These are phyloP conservation scores for Platycercus adscitus DNA, from an alignment of 2,113 vertebrate species.

Conservation along the genomic window DNA sequence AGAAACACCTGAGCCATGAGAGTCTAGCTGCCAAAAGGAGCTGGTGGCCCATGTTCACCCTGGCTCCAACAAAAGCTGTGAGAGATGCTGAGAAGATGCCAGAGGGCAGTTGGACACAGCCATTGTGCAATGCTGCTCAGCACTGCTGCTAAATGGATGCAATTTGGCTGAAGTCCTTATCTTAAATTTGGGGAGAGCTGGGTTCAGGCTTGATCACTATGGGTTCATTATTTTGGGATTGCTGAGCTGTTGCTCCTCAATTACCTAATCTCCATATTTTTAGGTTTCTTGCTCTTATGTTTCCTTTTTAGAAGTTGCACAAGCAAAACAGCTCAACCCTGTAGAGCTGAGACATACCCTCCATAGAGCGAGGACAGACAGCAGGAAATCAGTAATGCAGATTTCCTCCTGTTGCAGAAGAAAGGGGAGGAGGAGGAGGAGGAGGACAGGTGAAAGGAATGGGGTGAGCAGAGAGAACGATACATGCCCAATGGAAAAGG, in stretches of 20 bases:
- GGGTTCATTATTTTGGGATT: neutral
- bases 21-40: neutral
- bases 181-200: neutral
- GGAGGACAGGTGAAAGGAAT: neutral
- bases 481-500: conserved; percentile 58
- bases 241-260: neutral
- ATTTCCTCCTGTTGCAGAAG: neutral
- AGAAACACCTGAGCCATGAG: neutral
- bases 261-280: neutral
- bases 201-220: neutral
- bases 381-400: neutral
- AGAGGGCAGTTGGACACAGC: neutral
- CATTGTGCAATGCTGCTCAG: neutral
- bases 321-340: neutral
- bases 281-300: neutral
- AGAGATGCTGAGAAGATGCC: neutral
- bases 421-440: neutral
- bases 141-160: neutral
- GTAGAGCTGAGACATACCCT: neutral
- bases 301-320: neutral
- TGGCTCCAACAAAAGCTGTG: neutral
- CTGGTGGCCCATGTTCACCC: neutral
- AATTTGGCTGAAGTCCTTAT: neutral
- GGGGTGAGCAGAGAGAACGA: conserved; percentile 10
- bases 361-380: neutral